A percentile compares a stretch with the other conserved stretches of the same genome.
Evolutionary conservation across 2,797 vertebrate species (phyloP).

Genomic region (Cephalopachus bancanus): DNA sequence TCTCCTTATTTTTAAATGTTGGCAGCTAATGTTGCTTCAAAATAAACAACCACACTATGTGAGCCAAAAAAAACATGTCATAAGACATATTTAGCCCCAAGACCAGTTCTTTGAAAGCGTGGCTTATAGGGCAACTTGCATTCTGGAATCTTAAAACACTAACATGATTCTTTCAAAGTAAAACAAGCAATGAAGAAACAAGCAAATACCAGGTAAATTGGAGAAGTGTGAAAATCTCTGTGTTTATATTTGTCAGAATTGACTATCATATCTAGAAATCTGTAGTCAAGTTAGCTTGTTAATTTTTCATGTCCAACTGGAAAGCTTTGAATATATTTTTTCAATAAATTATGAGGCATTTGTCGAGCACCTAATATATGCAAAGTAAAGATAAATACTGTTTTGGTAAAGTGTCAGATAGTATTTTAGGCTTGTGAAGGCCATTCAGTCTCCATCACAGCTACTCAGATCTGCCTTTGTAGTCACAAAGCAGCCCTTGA

Average conservation of each 20-base stretch:
- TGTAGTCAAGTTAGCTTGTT: background rate
- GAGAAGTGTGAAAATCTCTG: background rate
- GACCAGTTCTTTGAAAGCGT: slow-evolving; percentile 43
- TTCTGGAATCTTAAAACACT: slow-evolving; percentile 55
- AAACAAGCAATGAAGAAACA: background rate
- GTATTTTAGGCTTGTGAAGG: slow-evolving; percentile 50
- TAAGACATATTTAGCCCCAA: slow-evolving; percentile 67
- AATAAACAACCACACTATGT: slow-evolving; percentile 44
- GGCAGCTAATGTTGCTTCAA: slow-evolving; percentile 63
- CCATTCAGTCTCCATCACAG: background rate
- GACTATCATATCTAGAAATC: background rate
- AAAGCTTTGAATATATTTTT: background rate
- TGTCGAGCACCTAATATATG: background rate
- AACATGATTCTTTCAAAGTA: background rate
- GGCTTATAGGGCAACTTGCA: slow-evolving; percentile 21
- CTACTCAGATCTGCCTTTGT: background rate
- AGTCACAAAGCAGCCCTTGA: background rate
- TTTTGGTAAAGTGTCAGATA: background rate
- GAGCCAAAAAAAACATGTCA: slow-evolving; percentile 68
- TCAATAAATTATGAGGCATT: slow-evolving; percentile 38
- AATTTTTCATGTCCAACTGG: background rate
- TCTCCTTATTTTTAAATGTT: slow-evolving; percentile 54
- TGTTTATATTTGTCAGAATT: background rate
- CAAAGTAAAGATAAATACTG: background rate
- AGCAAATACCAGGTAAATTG: background rate